Percentiles rank a stretch among this genome's conserved stretches.
Conservation (phyloP, 2,888 invertebrate genomes). For the Brenthis daphne region DNA sequence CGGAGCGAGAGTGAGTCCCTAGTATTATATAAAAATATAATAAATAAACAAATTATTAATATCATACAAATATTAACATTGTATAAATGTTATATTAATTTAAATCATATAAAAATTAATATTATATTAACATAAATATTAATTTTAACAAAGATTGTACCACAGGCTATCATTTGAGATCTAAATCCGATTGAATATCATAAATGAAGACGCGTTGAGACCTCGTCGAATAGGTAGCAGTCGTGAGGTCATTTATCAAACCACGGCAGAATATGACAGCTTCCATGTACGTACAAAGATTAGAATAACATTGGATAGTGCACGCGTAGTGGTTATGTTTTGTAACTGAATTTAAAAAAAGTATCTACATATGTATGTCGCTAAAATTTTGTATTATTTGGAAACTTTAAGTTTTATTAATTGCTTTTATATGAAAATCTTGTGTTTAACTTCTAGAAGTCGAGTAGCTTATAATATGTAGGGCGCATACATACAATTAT, state of each 20-base stretch:
- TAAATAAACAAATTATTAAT: too few species aligned
- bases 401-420: too few species aligned
- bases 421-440: too few species aligned
- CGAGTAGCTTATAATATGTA: too few species aligned
- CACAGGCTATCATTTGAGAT: constrained; percentile 47
- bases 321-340: neutral
- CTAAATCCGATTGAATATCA: constrained; percentile 69
- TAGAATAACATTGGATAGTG: constrained; percentile 33
- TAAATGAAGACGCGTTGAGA: constrained; percentile 68
- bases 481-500: too few species aligned
- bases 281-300: constrained; percentile 33
- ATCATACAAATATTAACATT: too few species aligned
- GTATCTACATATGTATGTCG: too few species aligned
- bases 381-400: too few species aligned
- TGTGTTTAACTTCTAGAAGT: too few species aligned
- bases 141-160: constrained; percentile 22
- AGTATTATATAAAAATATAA: too few species aligned
- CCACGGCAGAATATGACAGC: constrained; percentile 49
- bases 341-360: neutral
- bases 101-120: neutral
- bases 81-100: constrained; percentile 20
- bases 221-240: constrained; percentile 54
- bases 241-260: constrained; percentile 68
- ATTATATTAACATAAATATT: neutral
- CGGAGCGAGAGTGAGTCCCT: too few species aligned